phyloP scores from a whole-genome alignment of 2,113 vertebrate genomes.

The Crotophaga sulcirostris region DNA sequence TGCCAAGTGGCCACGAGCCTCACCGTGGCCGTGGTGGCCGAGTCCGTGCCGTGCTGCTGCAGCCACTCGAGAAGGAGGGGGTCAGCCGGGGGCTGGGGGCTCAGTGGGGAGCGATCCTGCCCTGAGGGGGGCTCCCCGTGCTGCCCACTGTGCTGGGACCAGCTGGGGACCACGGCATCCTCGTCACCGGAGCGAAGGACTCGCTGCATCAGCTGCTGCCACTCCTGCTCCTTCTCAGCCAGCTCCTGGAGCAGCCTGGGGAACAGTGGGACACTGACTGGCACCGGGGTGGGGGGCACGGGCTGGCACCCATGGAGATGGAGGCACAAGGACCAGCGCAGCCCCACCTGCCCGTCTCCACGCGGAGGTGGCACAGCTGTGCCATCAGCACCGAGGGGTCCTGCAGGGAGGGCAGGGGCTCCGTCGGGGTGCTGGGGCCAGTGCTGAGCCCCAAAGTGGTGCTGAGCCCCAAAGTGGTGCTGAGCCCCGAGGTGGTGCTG shows the following conservation, averaged over 20 bases:
- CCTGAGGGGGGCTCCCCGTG: neutral
- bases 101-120: neutral
- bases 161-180: neutral
- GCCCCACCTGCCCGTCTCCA: conserved; percentile 79
- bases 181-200: conserved; percentile 55
- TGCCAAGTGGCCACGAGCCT: neutral
- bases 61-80: conserved; percentile 62
- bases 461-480: neutral
- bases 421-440: neutral
- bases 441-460: neutral
- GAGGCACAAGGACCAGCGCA: no score
- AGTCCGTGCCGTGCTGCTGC: conserved; percentile 38
- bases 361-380: conserved; percentile 73
- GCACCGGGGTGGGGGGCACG: neutral
- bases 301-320: neutral
- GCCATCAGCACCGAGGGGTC: conserved; percentile 43
- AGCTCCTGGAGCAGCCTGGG: conserved; percentile 82
- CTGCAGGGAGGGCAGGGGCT: neutral
- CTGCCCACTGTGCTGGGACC: neutral
- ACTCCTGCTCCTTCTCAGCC: conserved; percentile 83
- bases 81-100: neutral
- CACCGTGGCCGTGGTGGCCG: conserved; percentile 56
- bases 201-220: conserved; percentile 76
- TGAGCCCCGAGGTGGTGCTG: neutral
- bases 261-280: neutral